phyloP scores from a whole-genome alignment of 2,113 vertebrate genomes.

The Semicossyphus pulcher region DNA sequence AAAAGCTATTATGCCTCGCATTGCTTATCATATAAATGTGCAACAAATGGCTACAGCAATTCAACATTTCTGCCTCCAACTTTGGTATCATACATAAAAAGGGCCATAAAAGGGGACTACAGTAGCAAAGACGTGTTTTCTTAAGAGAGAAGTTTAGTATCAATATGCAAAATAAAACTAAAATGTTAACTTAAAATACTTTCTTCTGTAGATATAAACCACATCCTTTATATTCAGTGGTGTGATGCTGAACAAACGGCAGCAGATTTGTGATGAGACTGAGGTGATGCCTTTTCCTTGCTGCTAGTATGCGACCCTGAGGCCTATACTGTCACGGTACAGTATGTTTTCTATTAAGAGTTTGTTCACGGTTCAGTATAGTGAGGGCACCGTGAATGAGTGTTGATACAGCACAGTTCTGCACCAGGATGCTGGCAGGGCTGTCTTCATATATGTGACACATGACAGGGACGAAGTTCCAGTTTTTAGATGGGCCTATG shows the following conservation, averaged over 20 bases:
- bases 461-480: neutral
- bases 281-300: neutral
- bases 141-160: neutral
- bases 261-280: neutral
- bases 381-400: conserved; percentile 2
- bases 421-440: conserved; percentile 2
- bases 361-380: conserved; percentile 36
- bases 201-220: neutral
- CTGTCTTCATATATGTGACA: conserved; percentile 14
- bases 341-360: conserved; percentile 42
- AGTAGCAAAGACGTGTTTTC: neutral
- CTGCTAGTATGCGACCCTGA: neutral
- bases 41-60: neutral
- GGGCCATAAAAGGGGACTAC: neutral
- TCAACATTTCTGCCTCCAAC: neutral
- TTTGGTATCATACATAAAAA: neutral
- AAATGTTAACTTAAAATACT: too few relatives aligned
- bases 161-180: neutral
- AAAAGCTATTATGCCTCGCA: neutral
- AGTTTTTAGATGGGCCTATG: neutral
- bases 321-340: conserved; percentile 13
- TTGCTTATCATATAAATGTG: neutral
- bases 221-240: neutral
- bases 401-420: neutral
- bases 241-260: conserved; percentile 7